A percentile compares a stretch with the other conserved stretches of the same genome.
Conservation (phyloP, 2,888 invertebrate species). For the Blastobasis adustella region DNA sequence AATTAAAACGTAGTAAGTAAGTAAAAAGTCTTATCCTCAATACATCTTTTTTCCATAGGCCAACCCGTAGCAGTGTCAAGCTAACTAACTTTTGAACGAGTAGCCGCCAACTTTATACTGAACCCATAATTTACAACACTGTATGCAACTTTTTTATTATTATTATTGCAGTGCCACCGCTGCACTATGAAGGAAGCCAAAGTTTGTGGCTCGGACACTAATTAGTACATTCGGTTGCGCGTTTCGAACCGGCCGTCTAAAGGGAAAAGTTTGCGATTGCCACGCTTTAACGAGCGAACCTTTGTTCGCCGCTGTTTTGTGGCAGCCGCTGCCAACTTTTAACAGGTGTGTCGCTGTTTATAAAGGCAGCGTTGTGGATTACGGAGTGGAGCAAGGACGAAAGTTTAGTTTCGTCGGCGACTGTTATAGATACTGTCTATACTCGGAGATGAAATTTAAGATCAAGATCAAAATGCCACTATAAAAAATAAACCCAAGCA, state of each 20-base stretch:
- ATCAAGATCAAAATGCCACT: no score
- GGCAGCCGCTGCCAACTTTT: conserved; percentile 13
- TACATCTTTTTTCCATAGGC: no score
- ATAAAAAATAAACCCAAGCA: no score
- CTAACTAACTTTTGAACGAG: neutral
- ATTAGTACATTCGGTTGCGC: conserved; percentile 56
- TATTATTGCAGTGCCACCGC: neutral
- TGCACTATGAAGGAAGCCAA: neutral
- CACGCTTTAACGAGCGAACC: conserved; percentile 41
- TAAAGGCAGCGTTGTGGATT: neutral
- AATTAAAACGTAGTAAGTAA: no score
- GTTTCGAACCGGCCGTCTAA: conserved; percentile 37
- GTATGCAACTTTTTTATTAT: no score
- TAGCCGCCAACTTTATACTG: no score
- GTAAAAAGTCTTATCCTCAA: no score
- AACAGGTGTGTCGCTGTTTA: conserved; percentile 5
- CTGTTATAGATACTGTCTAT: no score
- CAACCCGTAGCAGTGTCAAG: no score
- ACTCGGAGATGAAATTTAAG: no score
- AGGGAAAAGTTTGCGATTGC: conserved; percentile 52
- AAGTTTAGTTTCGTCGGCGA: no score
- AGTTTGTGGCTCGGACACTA: conserved; percentile 34
- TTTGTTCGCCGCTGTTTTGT: conserved; percentile 25
- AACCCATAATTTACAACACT: no score
- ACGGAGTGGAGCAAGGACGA: neutral